Percentiles rank a stretch among this genome's conserved stretches.
phyloP scores from a whole-genome alignment of 2,113 vertebrate species.

The Agapornis roseicollis region DNA sequence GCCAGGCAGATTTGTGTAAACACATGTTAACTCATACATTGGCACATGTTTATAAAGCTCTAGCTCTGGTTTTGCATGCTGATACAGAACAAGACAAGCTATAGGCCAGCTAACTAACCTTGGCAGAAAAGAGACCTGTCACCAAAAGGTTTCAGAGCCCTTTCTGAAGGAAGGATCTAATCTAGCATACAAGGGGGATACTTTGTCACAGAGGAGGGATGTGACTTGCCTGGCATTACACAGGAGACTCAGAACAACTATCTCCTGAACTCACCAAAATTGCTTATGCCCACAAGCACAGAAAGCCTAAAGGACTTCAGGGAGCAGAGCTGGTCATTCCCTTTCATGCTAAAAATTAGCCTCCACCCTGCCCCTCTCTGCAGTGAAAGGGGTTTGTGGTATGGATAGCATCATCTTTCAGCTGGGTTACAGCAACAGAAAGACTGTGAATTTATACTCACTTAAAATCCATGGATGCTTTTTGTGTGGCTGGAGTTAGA shows the following conservation, averaged over 20 bases:
- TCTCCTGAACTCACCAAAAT: not conserved
- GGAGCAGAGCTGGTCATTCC: not conserved
- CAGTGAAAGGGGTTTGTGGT: not conserved
- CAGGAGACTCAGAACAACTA: not conserved
- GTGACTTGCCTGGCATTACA: not conserved
- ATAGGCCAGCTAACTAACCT: not conserved
- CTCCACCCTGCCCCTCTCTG: not conserved
- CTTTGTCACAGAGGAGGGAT: not conserved
- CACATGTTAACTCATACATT: not conserved
- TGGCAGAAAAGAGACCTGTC: not conserved
- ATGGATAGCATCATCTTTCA: not conserved
- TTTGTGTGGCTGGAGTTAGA: not conserved
- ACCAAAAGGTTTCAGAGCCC: not conserved
- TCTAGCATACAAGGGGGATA: not conserved
- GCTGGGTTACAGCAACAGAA: not conserved
- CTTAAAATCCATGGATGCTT: not conserved
- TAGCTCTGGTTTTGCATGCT: not conserved
- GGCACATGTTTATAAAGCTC: fast-evolving
- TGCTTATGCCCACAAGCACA: not conserved
- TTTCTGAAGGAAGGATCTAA: not conserved
- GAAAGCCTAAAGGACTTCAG: not conserved
- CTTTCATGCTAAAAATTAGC: not conserved
- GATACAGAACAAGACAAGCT: not conserved
- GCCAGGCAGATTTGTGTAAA: not conserved
- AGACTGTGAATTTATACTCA: not conserved